These are phyloP conservation scores for Laupala kohalensis DNA, from an alignment of 1,140 invertebrate species.

Conservation along the genomic window DNA sequence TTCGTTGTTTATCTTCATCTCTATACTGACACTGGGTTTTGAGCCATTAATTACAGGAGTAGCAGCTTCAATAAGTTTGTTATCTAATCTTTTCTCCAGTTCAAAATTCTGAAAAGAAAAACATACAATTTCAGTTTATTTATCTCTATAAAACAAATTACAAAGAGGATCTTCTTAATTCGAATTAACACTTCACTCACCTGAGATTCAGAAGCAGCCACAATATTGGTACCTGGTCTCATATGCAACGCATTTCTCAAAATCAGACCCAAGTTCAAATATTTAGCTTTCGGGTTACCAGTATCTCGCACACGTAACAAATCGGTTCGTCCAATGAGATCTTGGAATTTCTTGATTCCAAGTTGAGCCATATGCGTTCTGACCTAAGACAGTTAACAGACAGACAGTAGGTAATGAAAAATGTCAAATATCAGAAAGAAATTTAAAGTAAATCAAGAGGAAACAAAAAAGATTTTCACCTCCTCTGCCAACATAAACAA, in stretches of 20 bases:
- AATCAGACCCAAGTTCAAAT: conserved; percentile 72
- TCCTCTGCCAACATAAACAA: conserved; percentile 96
- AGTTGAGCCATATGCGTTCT: conserved; percentile 78
- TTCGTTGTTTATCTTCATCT: conserved; percentile 79
- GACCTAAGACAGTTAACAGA: conserved; percentile 26
- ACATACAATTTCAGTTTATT: too few relatives aligned
- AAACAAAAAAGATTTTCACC: conserved; percentile 38
- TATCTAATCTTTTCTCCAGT: conserved; percentile 77
- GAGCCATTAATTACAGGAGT: conserved; percentile 60
- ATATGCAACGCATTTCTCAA: conserved; percentile 81
- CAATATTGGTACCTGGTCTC: conserved; percentile 77
- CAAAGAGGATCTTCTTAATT: background rate
- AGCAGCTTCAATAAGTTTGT: conserved; percentile 64
- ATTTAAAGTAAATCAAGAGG: conserved; percentile 10
- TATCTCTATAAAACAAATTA: background rate
- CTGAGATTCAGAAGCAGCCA: conserved; percentile 71
- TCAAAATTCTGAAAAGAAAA: conserved; percentile 65
- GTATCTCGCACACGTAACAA: conserved; percentile 50
- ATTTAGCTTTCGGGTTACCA: conserved; percentile 62
- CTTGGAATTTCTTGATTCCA: conserved; percentile 80
- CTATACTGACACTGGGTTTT: conserved; percentile 50
- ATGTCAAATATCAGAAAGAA: background rate
- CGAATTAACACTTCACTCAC: conserved; percentile 12
- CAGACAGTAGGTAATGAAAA: background rate
- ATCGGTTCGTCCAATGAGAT: conserved; percentile 90